A percentile compares a stretch with the other conserved stretches of the same genome.
phyloP scores from a whole-genome alignment of 2,888 invertebrate genomes.

The Cheiracanthium punctorium region DNA sequence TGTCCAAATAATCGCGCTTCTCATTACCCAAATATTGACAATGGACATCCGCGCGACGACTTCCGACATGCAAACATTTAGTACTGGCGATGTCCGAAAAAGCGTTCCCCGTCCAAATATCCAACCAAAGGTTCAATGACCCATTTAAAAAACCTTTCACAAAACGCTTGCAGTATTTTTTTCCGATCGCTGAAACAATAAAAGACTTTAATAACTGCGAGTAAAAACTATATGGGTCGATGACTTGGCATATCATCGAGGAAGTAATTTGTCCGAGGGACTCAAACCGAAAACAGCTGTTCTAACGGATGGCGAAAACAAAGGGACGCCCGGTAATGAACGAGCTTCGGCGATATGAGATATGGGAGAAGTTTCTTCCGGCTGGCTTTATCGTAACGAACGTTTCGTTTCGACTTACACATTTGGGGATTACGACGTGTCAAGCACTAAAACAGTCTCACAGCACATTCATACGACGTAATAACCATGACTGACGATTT shows the following conservation, averaged over 20 bases:
- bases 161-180: neutral
- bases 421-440: slow-evolving; percentile 22
- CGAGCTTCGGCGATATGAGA: slow-evolving; percentile 14
- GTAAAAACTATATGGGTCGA: slow-evolving; percentile 55
- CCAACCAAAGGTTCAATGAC: slow-evolving; percentile 32
- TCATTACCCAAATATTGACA: slow-evolving; percentile 50
- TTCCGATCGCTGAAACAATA: slow-evolving; percentile 26
- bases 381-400: neutral
- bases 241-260: slow-evolving; percentile 43
- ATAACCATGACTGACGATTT: too few species aligned
- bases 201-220: slow-evolving; percentile 42
- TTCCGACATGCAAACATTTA: slow-evolving; percentile 40
- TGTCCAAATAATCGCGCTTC: neutral
- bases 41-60: slow-evolving; percentile 1
- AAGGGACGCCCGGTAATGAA: slow-evolving; percentile 27
- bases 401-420: slow-evolving; percentile 12
- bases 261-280: slow-evolving; percentile 41
- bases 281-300: slow-evolving; percentile 21
- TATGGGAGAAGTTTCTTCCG: neutral
- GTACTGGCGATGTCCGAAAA: neutral
- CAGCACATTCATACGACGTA: neutral
- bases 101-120: slow-evolving; percentile 1
- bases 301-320: slow-evolving; percentile 29
- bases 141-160: slow-evolving; percentile 31
- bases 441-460: neutral